phyloP scores from a whole-genome alignment of 2,888 invertebrate species.

The Koerneria pararmatus region DNA sequence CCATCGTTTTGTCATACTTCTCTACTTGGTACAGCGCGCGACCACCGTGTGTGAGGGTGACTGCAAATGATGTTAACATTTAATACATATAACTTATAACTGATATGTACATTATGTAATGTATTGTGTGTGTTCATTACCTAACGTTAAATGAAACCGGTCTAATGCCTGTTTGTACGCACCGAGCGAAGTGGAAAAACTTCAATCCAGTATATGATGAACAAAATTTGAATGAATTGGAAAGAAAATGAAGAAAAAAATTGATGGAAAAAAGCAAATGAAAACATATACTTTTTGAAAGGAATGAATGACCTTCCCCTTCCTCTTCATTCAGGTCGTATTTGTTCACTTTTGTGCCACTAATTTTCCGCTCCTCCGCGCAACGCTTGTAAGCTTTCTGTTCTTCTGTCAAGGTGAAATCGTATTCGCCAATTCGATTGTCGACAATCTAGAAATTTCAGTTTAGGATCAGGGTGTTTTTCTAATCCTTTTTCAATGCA shows the following conservation, averaged over 20 bases:
- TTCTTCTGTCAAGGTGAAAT: conserved; percentile 70
- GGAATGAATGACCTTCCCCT: conserved; percentile 10
- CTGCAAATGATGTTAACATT: conserved; percentile 5
- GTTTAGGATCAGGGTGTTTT: conserved; percentile 1
- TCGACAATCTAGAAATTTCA: conserved; percentile 71
- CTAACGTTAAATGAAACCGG: no score
- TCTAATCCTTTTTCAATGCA: no score
- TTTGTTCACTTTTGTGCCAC: conserved; percentile 37
- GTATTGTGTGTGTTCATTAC: no score
- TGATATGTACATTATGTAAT: neutral
- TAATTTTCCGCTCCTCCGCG: conserved; percentile 37
- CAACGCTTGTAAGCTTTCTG: conserved; percentile 76
- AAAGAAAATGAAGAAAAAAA: no score
- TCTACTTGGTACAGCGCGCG: conserved; percentile 83
- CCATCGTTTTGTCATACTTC: conserved; percentile 79
- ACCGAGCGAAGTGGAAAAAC: no score
- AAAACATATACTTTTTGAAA: neutral
- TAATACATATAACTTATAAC: no score
- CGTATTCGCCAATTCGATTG: conserved; percentile 80
- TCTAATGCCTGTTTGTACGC: no score
- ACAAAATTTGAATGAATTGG: no score
- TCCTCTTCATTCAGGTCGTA: conserved; percentile 40
- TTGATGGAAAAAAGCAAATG: no score
- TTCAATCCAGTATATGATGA: no score
- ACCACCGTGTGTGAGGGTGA: conserved; percentile 78